Evolutionary conservation across 2,113 vertebrate species (phyloP).

Genomic region (Embiotoca jacksoni): DNA sequence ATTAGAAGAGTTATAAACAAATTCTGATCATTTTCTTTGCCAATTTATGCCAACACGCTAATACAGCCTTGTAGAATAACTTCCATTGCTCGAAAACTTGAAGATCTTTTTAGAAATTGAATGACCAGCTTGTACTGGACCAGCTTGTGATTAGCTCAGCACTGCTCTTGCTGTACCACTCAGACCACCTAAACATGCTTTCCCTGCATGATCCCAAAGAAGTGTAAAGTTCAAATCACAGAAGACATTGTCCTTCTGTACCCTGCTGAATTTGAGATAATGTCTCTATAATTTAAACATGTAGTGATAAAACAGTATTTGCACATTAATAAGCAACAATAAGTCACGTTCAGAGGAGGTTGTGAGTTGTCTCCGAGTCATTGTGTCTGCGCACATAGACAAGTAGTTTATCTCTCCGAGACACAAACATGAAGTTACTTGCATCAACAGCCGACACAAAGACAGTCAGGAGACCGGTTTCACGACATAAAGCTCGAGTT

Average conservation of each 20-base stretch:
- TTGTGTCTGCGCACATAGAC: slow-evolving; percentile 20
- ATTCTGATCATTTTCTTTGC: too few species aligned
- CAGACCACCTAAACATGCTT: slow-evolving; percentile 11
- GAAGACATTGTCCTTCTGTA: slow-evolving; percentile 1
- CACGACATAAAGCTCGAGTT: slow-evolving; percentile 16
- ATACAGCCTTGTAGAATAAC: not conserved
- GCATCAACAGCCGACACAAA: not conserved
- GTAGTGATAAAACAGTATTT: slow-evolving; percentile 8
- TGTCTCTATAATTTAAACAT: not conserved
- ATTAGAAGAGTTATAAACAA: too few species aligned
- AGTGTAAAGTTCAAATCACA: slow-evolving; percentile 59
- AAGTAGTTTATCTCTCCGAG: not conserved
- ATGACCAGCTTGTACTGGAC: not conserved
- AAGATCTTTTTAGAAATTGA: too few species aligned
- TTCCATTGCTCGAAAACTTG: not conserved
- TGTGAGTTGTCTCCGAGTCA: not conserved
- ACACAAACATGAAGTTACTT: not conserved
- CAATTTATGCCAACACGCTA: not conserved
- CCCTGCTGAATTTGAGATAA: not conserved
- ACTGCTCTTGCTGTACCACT: not conserved
- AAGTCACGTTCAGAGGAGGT: not conserved
- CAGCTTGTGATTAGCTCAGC: slow-evolving; percentile 1
- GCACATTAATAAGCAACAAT: not conserved
- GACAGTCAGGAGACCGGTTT: slow-evolving; percentile 17
- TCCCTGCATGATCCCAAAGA: slow-evolving; percentile 48